Percentiles rank a stretch among this genome's conserved stretches.
Conservation (phyloP, 2,888 invertebrate species). For the Chalcosyrphus nemorum region DNA sequence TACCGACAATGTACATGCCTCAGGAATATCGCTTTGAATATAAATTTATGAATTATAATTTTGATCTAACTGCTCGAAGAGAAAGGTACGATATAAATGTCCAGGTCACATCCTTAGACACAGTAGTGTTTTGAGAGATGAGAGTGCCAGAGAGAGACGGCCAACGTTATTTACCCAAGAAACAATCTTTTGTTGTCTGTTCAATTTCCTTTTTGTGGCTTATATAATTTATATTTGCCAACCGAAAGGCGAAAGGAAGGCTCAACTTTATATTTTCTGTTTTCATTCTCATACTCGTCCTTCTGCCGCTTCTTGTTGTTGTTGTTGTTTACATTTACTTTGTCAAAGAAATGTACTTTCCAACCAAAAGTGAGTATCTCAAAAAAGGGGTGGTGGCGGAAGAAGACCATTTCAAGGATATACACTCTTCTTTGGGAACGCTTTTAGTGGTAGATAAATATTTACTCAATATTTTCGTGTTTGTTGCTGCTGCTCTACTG, state of each 20-base stretch:
- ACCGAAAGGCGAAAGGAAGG: slow-evolving; percentile 46
- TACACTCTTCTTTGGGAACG: slow-evolving; percentile 41
- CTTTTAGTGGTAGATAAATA: slow-evolving; percentile 72
- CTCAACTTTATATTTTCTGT: slow-evolving; percentile 50
- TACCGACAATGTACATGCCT: slow-evolving; percentile 12
- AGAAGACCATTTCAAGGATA: slow-evolving; percentile 34
- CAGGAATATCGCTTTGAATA: slow-evolving; percentile 60
- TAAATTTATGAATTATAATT: slow-evolving; percentile 73
- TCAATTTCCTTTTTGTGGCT: slow-evolving; percentile 72
- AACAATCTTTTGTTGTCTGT: slow-evolving; percentile 73
- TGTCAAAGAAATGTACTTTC: slow-evolving; percentile 23
- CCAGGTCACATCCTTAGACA: slow-evolving; percentile 42
- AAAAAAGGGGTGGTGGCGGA: not conserved
- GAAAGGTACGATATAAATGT: slow-evolving; percentile 32
- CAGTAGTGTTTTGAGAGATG: slow-evolving; percentile 3
- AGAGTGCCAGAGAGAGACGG: slow-evolving; percentile 25
- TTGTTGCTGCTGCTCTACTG: slow-evolving; percentile 14
- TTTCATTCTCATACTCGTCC: no score
- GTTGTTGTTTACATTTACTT: slow-evolving; percentile 69
- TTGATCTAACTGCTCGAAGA: slow-evolving; percentile 20
- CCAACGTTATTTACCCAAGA: slow-evolving; percentile 67
- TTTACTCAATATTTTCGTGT: slow-evolving; percentile 62
- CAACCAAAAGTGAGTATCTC: slow-evolving; percentile 34
- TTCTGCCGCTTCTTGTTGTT: no score
- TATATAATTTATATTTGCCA: slow-evolving; percentile 72